Percentiles rank a stretch among this genome's conserved stretches.
Evolutionary conservation across 2,797 vertebrate genomes (phyloP).

Genomic region (Oreonectes daqikongensis): DNA sequence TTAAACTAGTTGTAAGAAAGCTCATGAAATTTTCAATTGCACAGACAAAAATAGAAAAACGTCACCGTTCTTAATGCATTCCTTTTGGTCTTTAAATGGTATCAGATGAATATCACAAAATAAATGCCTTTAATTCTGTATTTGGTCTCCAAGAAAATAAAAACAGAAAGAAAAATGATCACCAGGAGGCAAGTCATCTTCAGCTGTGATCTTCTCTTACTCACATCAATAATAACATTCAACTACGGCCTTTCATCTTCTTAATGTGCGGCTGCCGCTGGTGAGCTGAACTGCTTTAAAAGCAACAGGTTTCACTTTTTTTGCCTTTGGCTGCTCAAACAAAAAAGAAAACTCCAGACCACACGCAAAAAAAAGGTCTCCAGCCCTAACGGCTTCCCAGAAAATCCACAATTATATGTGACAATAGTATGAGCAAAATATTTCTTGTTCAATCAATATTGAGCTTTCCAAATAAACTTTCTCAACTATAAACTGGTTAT

Average conservation of each 20-base stretch:
- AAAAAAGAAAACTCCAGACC: not conserved
- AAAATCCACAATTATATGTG: too few relatives aligned
- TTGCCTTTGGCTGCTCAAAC: not conserved
- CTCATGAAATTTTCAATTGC: too few relatives aligned
- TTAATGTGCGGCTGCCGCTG: slow-evolving; percentile 1
- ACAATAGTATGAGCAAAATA: too few relatives aligned
- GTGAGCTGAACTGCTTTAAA: not conserved
- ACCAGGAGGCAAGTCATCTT: slow-evolving; percentile 8
- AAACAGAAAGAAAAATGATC: slow-evolving; percentile 28
- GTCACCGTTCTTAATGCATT: too few relatives aligned
- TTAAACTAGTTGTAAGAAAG: too few relatives aligned
- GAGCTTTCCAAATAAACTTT: too few relatives aligned
- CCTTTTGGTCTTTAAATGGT: slow-evolving; percentile 19
- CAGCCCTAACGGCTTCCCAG: too few relatives aligned
- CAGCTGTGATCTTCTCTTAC: slow-evolving; percentile 30
- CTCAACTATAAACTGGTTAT: too few relatives aligned
- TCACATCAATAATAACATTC: slow-evolving; percentile 33
- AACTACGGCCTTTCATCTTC: slow-evolving; percentile 36
- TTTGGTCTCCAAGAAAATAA: slow-evolving; percentile 15
- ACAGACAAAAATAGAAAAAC: too few relatives aligned
- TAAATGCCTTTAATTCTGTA: not conserved
- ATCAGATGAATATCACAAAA: slow-evolving; percentile 13
- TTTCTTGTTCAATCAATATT: too few relatives aligned
- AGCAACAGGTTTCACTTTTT: not conserved
- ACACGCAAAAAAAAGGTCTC: not conserved